Base-by-base conservation (phyloP, 2,797 vertebrate species). In the Acrossocheilus fasciatus region DNA sequence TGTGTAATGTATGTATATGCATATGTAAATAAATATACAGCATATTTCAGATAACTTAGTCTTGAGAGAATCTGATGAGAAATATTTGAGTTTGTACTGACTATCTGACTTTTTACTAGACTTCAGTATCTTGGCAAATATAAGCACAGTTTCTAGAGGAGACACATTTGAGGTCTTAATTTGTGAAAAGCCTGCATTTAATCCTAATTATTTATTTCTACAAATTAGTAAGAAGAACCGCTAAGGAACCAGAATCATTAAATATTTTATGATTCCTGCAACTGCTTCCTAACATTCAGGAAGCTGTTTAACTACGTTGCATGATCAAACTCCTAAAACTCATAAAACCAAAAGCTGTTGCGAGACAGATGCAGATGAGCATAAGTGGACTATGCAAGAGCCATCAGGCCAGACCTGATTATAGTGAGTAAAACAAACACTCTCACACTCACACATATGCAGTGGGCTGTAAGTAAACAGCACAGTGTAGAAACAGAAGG, bases 401-500 rank as follows among this genome's bases (percentile, higher is more conserved):
- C 64, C 5, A 72, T 45, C 62, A 70, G 18, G 18, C 39, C 36
- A 72, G 76, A 39, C 85, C 68, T 78, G 66, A 87, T 72, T 83
- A 47, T 76, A 72, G 64, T 45, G 26, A 78, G 34, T 50, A 62
- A 57, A 81, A 39, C n/a, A 59, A 66, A 82, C 26, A 17, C 30
- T 52, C 39, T 73, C 41, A 41, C 57, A 80, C 50, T 52, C 54
- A 84, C 75, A 83, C 82, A 85, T 26, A 76, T 80, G 26, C 57
- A 85, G 78, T 78, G 73, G 68, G 73, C 52, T 66, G 83, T 54
- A 70, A 86, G 66, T 82, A 86, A 86, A 83, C 73, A 85, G 50
- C 54, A 70, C 57, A 84, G 82, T 34, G 39, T 72, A 74, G 54
- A 77, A 83, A 86, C 80, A 88, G 75, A 86, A 69, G 74, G 66